These are phyloP conservation scores for Phengaris alcon DNA, from an alignment of 2,888 invertebrate species.

Conservation along the genomic window DNA sequence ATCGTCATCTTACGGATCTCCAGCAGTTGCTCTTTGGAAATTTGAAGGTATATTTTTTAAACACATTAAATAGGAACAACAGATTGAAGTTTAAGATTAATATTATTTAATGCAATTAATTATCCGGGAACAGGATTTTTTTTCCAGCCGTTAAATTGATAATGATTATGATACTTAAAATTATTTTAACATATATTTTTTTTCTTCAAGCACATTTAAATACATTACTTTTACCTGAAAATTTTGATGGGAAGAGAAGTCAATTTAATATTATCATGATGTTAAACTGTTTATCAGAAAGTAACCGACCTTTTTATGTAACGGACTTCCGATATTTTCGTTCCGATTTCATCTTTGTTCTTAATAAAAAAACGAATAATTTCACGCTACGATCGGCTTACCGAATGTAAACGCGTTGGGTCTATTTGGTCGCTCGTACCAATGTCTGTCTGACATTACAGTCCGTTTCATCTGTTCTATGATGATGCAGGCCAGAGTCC, in stretches of 20 bases:
- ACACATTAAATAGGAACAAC: too few species aligned
- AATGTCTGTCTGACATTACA: conserved; percentile 89
- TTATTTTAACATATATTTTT: not conserved
- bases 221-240: not conserved
- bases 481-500: conserved; percentile 91
- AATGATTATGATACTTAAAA: too few species aligned
- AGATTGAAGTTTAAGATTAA: conserved; percentile 29
- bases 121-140: too few species aligned
- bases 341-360: not conserved
- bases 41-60: too few species aligned
- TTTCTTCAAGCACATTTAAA: not conserved
- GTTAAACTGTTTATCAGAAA: not conserved
- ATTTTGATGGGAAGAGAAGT: not conserved
- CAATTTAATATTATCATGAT: not conserved
- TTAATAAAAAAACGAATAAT: not conserved
- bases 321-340: too few species aligned
- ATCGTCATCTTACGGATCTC: conserved; percentile 53
- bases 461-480: conserved; percentile 89
- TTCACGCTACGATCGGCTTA: conserved; percentile 37
- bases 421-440: conserved; percentile 69
- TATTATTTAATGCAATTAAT: not conserved
- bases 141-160: too few species aligned
- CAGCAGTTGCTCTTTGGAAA: conserved; percentile 51
- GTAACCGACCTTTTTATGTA: conserved; percentile 15
- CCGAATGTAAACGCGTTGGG: conserved; percentile 51